A percentile compares a stretch with the other conserved stretches of the same genome.
phyloP scores from a whole-genome alignment of 2,113 vertebrate species.

The Eublepharis macularius region DNA sequence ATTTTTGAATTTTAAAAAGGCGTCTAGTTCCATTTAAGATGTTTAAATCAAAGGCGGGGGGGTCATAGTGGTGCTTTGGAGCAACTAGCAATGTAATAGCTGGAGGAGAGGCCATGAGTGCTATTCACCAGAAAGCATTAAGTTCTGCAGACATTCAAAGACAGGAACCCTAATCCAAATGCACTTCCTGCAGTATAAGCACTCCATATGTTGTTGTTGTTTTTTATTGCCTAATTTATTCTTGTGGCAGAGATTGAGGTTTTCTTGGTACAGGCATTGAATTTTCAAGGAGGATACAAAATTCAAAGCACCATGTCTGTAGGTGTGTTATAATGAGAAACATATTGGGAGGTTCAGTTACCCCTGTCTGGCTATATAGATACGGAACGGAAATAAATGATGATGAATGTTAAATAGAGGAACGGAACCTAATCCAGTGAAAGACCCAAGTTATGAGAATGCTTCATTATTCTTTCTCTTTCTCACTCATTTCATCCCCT shows the following conservation, averaged over 20 bases:
- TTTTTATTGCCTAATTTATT: neutral
- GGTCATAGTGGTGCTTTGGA: neutral
- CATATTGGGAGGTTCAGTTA: conserved; percentile 39
- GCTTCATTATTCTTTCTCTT: conserved; percentile 66
- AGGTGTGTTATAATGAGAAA: conserved; percentile 53
- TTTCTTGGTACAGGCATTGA: neutral
- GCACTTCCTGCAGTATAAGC: neutral
- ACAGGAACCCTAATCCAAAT: neutral
- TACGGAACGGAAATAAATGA: conserved; percentile 18
- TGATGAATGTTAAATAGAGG: conserved; percentile 29
- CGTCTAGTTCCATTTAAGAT: too few species aligned
- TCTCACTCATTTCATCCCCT: conserved; percentile 66
- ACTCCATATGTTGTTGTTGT: neutral
- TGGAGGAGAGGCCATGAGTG: neutral
- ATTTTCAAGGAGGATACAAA: neutral
- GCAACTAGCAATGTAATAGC: too few species aligned
- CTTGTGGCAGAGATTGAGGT: neutral
- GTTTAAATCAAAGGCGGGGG: too few species aligned
- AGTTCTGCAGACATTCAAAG: neutral
- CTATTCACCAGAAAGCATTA: neutral
- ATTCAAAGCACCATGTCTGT: neutral
- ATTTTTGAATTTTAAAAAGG: too few species aligned
- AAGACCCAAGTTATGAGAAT: conserved; percentile 63
- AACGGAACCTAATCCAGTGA: conserved; percentile 59
- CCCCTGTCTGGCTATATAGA: conserved; percentile 10